Evolutionary conservation across 2,797 vertebrate species (phyloP).

Genomic region (Pipistrellus pygmaeus): DNA sequence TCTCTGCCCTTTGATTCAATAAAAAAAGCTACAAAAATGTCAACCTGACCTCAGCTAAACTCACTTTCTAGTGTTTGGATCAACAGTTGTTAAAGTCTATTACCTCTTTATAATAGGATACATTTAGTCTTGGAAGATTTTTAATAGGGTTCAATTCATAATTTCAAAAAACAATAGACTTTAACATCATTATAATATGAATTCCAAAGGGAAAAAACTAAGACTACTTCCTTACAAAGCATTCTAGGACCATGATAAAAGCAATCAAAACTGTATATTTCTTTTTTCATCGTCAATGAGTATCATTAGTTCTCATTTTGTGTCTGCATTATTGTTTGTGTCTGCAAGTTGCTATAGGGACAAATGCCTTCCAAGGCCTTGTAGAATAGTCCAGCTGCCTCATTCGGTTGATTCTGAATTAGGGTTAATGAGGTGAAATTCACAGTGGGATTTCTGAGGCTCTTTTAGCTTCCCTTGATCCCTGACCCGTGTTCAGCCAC

Average conservation of each 20-base stretch:
- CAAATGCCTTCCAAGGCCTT: neutral
- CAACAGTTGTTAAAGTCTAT: neutral
- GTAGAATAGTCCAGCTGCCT: neutral
- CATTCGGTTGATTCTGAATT: neutral
- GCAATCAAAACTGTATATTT: neutral
- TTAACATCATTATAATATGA: neutral
- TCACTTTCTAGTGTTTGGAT: slow-evolving; percentile 2
- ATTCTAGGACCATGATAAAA: neutral
- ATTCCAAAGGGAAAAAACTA: neutral
- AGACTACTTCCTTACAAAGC: neutral
- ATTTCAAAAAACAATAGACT: slow-evolving; percentile 46
- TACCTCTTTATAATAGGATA: slow-evolving; percentile 28
- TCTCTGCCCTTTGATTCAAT: neutral
- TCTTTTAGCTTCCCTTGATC: neutral
- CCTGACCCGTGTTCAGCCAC: neutral
- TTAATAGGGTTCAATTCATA: slow-evolving; percentile 3
- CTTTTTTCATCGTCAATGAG: neutral
- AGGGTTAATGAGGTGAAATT: neutral
- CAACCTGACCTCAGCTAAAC: slow-evolving; percentile 8
- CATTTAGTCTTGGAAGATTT: slow-evolving; percentile 9
- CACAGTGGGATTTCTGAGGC: neutral
- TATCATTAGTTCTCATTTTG: neutral
- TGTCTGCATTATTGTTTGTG: neutral
- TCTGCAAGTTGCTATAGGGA: neutral
- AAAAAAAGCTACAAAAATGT: slow-evolving; percentile 43